These are phyloP conservation scores for Orthonychiurus folsomi DNA, from an alignment of 2,888 invertebrate species.

Conservation along the genomic window DNA sequence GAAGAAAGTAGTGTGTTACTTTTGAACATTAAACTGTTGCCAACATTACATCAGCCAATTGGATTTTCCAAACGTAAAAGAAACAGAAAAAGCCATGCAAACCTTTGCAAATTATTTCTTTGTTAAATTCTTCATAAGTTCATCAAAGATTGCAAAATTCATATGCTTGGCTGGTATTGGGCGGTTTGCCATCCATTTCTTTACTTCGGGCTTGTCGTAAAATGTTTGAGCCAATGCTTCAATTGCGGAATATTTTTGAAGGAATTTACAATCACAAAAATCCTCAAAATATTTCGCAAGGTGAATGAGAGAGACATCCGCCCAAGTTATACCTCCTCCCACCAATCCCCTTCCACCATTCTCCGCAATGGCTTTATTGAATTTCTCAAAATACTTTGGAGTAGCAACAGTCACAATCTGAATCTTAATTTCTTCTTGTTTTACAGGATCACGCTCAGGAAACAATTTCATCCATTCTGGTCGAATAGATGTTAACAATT, in stretches of 20 bases:
- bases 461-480: neutral
- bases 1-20: no score
- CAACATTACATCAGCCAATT: no score
- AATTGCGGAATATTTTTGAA: neutral
- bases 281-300: neutral
- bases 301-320: neutral
- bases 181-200: neutral
- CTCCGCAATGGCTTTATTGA: slow-evolving; percentile 15
- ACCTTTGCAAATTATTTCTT: no score
- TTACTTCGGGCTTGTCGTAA: neutral
- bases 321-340: neutral
- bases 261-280: neutral
- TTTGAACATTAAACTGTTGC: no score
- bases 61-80: no score
- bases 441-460: slow-evolving; percentile 8
- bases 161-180: no score
- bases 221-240: neutral
- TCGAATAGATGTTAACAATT: no score
- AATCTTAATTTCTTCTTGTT: slow-evolving; percentile 16
- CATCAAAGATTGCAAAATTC: no score
- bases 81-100: no score
- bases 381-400: slow-evolving; percentile 21
- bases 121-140: no score
- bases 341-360: slow-evolving; percentile 9
- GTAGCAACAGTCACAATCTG: slow-evolving; percentile 6